phyloP scores from a whole-genome alignment of 2,888 invertebrate species.

The Drosophila suboccidentalis region DNA sequence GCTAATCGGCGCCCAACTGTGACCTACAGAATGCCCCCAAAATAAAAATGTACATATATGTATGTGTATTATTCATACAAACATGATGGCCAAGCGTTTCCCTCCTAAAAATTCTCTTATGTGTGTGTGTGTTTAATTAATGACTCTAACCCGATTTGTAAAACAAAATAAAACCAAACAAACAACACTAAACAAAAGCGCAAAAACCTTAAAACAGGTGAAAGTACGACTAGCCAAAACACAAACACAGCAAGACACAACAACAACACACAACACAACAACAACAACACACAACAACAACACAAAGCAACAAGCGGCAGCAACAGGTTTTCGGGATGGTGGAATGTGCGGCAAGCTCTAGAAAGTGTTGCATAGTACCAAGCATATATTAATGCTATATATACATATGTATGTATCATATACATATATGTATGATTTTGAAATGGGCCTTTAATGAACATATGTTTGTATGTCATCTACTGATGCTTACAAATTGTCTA shows the following conservation, averaged over 20 bases:
- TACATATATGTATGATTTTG: conserved; percentile 25
- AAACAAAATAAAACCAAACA: conserved; percentile 63
- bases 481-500: conserved; percentile 21
- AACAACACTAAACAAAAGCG: conserved; percentile 52
- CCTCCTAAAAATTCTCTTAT: background rate
- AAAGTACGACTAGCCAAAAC: conserved; percentile 64
- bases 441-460: conserved; percentile 25
- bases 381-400: conserved; percentile 29
- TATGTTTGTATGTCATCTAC: conserved; percentile 8
- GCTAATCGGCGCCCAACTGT: conserved; percentile 56
- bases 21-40: conserved; percentile 43
- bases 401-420: too few relatives aligned
- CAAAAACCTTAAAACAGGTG: conserved; percentile 65
- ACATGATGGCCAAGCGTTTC: conserved; percentile 28
- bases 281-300: conserved; percentile 7
- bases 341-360: conserved; percentile 61
- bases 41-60: conserved; percentile 1
- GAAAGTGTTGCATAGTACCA: conserved; percentile 65
- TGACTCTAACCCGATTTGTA: conserved; percentile 71
- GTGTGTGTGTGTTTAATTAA: conserved; percentile 58
- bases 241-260: conserved; percentile 25
- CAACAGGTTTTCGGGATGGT: conserved; percentile 59
- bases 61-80: background rate
- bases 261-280: conserved; percentile 31
- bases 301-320: conserved; percentile 29